A percentile compares a stretch with the other conserved stretches of the same genome.
These are phyloP conservation scores for Amiota communis DNA, from an alignment of 2,888 invertebrate genomes.

Conservation along the genomic window DNA sequence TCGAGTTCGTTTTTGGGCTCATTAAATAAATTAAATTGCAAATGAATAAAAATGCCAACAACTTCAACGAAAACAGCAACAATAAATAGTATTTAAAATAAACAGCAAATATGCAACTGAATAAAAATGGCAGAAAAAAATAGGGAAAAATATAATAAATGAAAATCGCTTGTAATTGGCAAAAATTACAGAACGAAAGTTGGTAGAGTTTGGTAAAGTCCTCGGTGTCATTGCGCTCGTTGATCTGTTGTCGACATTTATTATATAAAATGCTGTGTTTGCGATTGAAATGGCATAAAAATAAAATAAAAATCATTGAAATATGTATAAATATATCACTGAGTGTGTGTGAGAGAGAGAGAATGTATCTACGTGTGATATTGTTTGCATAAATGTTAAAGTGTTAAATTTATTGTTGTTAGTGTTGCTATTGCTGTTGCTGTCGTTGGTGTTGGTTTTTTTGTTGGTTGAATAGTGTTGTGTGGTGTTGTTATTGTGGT, in stretches of 20 bases:
- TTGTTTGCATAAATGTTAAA: constrained; percentile 60
- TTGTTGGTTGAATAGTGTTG: constrained; percentile 25
- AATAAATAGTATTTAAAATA: constrained; percentile 34
- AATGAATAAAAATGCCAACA: constrained; percentile 38
- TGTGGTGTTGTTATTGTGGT: constrained; percentile 17
- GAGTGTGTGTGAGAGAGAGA: not conserved
- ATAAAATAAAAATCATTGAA: constrained; percentile 16
- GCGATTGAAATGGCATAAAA: constrained; percentile 28
- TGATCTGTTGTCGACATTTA: constrained; percentile 23
- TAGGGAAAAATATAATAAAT: not conserved
- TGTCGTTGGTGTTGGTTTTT: constrained; percentile 28
- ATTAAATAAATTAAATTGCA: constrained; percentile 63
- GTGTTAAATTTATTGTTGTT: constrained; percentile 63
- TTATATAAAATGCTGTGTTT: constrained; percentile 5
- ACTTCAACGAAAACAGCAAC: not conserved
- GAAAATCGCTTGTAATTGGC: constrained; percentile 25
- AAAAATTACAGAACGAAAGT: constrained; percentile 12
- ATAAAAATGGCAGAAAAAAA: not conserved
- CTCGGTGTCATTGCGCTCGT: not conserved
- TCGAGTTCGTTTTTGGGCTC: constrained; percentile 41
- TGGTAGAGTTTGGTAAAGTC: no score
- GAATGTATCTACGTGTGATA: not conserved
- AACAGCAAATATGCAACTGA: constrained; percentile 2
- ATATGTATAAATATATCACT: no score
- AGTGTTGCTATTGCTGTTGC: constrained; percentile 36